Percentiles rank a stretch among this genome's conserved stretches.
Evolutionary conservation across 2,113 vertebrate species (phyloP).

Genomic region (Ploceus nigricollis): DNA sequence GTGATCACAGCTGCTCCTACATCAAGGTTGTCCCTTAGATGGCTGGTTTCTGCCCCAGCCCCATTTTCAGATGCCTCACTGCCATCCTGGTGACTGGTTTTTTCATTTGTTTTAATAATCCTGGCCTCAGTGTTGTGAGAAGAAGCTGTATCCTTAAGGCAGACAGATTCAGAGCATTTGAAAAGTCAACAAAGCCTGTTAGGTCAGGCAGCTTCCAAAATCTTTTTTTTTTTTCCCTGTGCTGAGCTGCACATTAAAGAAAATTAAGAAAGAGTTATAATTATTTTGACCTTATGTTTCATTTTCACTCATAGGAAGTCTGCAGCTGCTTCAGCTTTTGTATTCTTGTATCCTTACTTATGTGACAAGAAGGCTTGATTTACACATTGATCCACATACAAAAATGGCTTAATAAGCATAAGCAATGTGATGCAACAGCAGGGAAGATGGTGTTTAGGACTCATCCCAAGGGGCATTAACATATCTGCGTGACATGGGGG

Average conservation of each 20-base stretch:
- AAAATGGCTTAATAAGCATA: conserved; percentile 8
- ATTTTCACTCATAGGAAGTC: neutral
- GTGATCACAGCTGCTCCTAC: neutral
- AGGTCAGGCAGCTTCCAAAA: neutral
- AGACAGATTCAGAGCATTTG: neutral
- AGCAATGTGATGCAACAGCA: conserved; percentile 27
- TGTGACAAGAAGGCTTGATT: conserved; percentile 17
- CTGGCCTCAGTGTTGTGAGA: neutral
- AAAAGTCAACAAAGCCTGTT: neutral
- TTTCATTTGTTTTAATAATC: neutral
- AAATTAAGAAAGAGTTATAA: neutral
- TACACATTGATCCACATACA: neutral
- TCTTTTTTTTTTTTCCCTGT: neutral
- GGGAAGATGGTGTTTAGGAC: neutral
- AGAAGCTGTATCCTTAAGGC: neutral
- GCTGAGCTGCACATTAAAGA: neutral
- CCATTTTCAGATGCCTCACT: neutral
- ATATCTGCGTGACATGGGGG: neutral
- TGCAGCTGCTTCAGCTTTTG: conserved; percentile 29
- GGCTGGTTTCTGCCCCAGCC: neutral
- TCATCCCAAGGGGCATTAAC: neutral
- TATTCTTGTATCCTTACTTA: neutral
- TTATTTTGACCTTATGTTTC: neutral
- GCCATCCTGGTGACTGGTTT: neutral
- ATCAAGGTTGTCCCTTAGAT: neutral